Base-by-base conservation (phyloP, 2,888 invertebrate species). In the Cryptophagus acutangulus region DNA sequence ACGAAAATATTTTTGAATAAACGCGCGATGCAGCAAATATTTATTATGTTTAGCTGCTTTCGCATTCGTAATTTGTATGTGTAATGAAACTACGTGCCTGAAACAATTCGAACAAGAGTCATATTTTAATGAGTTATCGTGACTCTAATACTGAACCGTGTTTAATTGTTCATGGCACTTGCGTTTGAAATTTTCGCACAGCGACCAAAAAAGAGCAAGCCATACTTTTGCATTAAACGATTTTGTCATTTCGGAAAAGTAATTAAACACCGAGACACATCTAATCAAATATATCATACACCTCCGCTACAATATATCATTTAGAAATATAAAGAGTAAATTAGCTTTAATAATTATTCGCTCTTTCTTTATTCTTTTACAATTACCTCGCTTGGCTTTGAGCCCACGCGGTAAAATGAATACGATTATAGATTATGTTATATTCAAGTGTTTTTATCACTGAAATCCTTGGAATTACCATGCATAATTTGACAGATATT, bases 291-390 rank as follows among this genome's bases (percentile, higher is more conserved):
- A 49, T 46, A 49, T 52, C 47, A 54, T 45, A 54, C 59, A 54
- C 57, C 57, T 55, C 51, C 56, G 45, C 47, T 29, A 39, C 43
- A 33, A 53, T 57, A 57, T 48, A 47, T 57, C 56, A 57, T 45
- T 49, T 51, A 38, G 41, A 36, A 45, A 48, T 46, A 54, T 54
- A 58, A 57, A 58, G 49, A 52, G 48, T 54, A 54, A 55, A 57
- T 59, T 55, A 59, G 50, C 50, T 51, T 25, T 43, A 46, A 57
- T 58, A 56, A 58, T 57, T 59, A 56, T 50, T 49, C 48, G 48
- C 48, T 45, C 46, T n/a, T n/a, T n/a, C n/a, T n/a, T n/a, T n/a
- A n/a, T n/a, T n/a, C n/a, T n/a, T n/a, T 49, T 52, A 51, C 46
- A 54, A 51, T 51, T 54, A 47, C 46, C 46, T 28, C 31, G 13